Conservation (phyloP, 2,888 invertebrate genomes). For the Prosapia bicincta region DNA sequence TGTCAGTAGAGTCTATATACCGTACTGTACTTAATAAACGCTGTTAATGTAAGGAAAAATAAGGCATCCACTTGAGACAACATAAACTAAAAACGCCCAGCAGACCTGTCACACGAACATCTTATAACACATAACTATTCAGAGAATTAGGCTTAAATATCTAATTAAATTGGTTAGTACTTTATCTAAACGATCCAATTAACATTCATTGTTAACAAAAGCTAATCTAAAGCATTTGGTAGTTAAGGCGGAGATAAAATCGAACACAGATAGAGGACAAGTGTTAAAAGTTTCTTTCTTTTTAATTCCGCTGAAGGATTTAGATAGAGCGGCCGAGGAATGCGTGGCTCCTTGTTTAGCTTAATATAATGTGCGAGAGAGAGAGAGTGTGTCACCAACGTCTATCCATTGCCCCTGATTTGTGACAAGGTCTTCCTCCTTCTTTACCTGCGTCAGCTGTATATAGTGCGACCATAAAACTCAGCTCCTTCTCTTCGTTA, state of each 20-base stretch:
- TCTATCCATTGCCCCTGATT: not conserved
- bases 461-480: not conserved
- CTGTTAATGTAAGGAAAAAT: too few species aligned
- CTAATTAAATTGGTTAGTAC: slow-evolving; percentile 6
- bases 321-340: not conserved
- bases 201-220: slow-evolving; percentile 19
- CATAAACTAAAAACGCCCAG: not conserved
- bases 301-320: not conserved
- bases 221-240: slow-evolving; percentile 4
- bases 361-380: not conserved
- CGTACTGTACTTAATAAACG: too few species aligned
- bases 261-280: not conserved
- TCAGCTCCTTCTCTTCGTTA: not conserved
- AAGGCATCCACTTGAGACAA: not conserved
- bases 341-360: not conserved
- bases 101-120: not conserved
- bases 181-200: slow-evolving; percentile 25
- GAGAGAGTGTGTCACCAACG: not conserved
- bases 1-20: too few species aligned
- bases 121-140: not conserved
- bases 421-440: not conserved
- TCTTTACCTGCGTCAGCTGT: not conserved
- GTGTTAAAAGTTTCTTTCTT: not conserved
- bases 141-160: not conserved
- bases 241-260: not conserved